Evolutionary conservation across 2,888 invertebrate species (phyloP).

Genomic region (Agapostemon virescens): DNA sequence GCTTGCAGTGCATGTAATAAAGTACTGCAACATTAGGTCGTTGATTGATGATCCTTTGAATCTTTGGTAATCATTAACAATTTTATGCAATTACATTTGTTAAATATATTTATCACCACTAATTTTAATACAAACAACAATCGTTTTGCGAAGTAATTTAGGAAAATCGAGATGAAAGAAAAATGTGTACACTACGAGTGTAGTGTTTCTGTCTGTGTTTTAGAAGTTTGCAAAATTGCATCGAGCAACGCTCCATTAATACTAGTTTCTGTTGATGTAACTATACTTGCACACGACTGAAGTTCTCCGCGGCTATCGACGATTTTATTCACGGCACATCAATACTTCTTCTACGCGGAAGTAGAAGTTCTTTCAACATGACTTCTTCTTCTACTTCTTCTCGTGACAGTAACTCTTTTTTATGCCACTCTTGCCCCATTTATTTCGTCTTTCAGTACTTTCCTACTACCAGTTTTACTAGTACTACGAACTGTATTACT

Average conservation of each 20-base stretch:
- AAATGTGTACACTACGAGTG: neutral
- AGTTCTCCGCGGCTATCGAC: neutral
- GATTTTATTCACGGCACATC: neutral
- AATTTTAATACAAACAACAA: neutral
- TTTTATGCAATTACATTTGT: too few relatives aligned
- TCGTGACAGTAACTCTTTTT: neutral
- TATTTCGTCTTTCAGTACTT: constrained; percentile 5
- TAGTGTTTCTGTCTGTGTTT: neutral
- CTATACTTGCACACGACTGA: neutral
- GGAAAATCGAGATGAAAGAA: neutral
- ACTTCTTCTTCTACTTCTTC: neutral
- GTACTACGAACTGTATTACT: neutral
- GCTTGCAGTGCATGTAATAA: too few relatives aligned
- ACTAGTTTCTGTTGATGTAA: too few relatives aligned
- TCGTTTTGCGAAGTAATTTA: neutral
- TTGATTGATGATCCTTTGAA: too few relatives aligned
- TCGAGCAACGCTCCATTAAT: neutral
- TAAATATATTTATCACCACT: too few relatives aligned
- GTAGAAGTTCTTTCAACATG: neutral
- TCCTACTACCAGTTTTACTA: neutral
- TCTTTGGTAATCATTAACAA: too few relatives aligned
- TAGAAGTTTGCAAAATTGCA: neutral
- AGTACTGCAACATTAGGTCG: too few relatives aligned
- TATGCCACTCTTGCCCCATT: constrained; percentile 4
- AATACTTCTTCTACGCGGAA: neutral